These are phyloP conservation scores for Drosophila kikkawai DNA, from an alignment of 1,140 invertebrate species.

Conservation along the genomic window DNA sequence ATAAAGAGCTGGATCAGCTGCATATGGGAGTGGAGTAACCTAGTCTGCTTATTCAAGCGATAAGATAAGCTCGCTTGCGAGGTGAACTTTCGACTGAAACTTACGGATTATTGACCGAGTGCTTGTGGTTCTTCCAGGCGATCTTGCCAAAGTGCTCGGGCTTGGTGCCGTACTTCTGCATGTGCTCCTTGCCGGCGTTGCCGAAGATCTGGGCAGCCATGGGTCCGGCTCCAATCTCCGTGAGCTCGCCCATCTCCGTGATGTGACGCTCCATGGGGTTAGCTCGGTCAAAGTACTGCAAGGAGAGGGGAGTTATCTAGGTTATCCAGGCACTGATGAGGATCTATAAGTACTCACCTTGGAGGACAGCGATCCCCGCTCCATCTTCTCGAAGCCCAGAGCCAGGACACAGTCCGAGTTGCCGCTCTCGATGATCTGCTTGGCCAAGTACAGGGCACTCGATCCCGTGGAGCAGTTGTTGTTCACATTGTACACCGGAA, in stretches of 20 bases:
- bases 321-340: background rate
- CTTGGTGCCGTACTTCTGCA: constrained; percentile 97
- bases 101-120: constrained; percentile 97
- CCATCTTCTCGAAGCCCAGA: constrained; percentile 99
- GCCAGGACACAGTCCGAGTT: constrained; percentile 95
- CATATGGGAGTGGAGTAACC: constrained; percentile 84
- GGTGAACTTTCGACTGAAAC: constrained; percentile 80
- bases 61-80: constrained; percentile 49
- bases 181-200: constrained; percentile 98
- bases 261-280: constrained; percentile 98
- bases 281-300: constrained; percentile 92
- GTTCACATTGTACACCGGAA: constrained; percentile 99
- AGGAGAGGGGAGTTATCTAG: background rate
- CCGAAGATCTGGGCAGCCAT: constrained; percentile 98
- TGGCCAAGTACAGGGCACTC: constrained; percentile 94
- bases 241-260: constrained; percentile 93
- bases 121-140: constrained; percentile 98
- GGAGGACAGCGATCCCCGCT: constrained; percentile 93
- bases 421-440: constrained; percentile 96
- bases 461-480: constrained; percentile 99
- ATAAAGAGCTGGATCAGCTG: constrained; percentile 85
- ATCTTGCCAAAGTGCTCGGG: constrained; percentile 98
- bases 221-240: constrained; percentile 92
- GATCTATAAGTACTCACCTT: constrained; percentile 85
- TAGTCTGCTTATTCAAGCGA: constrained; percentile 90